Conservation (phyloP, 1,140 invertebrate species). For the Brachionus calyciflorus region DNA sequence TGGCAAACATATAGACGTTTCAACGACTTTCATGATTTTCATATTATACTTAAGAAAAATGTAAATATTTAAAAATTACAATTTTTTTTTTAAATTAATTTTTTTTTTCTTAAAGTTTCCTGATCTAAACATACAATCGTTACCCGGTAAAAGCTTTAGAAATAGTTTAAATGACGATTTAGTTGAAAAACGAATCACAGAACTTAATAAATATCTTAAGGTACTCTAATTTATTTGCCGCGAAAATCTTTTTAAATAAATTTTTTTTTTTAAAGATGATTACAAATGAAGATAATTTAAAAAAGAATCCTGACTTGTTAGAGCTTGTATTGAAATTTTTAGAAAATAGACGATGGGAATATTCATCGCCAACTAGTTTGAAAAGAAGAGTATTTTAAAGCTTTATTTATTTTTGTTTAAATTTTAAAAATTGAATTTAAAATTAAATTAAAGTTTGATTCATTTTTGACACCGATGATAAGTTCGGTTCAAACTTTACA, state of each 20-base stretch:
- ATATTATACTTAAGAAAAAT: conserved; percentile 60
- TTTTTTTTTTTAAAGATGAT: conserved; percentile 65
- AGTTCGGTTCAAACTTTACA: conserved; percentile 75
- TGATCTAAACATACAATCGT: conserved; percentile 73
- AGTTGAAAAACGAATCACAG: conserved; percentile 77
- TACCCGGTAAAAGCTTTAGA: conserved; percentile 88
- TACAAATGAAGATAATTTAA: conserved; percentile 66
- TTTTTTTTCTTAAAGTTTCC: conserved; percentile 66
- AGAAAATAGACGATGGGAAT: conserved; percentile 74
- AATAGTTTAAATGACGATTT: conserved; percentile 84
- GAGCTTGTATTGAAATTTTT: conserved; percentile 73
- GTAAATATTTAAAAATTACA: not conserved
- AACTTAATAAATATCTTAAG: conserved; percentile 72
- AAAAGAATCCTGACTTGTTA: conserved; percentile 68
- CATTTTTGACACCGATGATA: conserved; percentile 73
- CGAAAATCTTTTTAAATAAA: not conserved
- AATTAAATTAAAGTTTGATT: conserved; percentile 58
- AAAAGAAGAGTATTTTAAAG: conserved; percentile 53
- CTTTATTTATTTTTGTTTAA: conserved; percentile 53
- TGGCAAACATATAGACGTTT: conserved; percentile 69
- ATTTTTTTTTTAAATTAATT: conserved; percentile 52
- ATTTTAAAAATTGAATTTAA: not conserved
- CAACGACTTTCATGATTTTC: conserved; percentile 85
- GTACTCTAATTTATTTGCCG: not conserved
- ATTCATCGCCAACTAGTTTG: conserved; percentile 60